These are phyloP conservation scores for Pherbina coryleti DNA, from an alignment of 2,888 invertebrate genomes.

Conservation along the genomic window DNA sequence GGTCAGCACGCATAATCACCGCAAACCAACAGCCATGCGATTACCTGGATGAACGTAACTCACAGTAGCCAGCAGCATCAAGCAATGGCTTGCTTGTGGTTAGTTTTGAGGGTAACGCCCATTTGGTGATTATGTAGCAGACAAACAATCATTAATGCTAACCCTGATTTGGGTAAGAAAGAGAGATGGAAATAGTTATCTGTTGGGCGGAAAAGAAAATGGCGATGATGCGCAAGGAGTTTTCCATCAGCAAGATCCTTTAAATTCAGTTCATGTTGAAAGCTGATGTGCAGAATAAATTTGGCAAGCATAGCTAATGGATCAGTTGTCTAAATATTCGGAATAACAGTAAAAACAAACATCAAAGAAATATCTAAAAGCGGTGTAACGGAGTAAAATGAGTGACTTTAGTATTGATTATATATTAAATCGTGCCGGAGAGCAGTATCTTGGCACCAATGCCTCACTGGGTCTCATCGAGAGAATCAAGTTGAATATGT, in stretches of 20 bases:
- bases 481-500: conserved; percentile 47
- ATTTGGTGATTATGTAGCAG: conserved; percentile 26
- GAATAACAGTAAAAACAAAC: not conserved
- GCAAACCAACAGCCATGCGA: not conserved
- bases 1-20: not conserved
- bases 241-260: conserved; percentile 48
- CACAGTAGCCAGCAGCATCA: not conserved
- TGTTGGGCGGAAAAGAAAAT: conserved; percentile 27
- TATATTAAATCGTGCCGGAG: conserved; percentile 73
- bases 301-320: conserved; percentile 43
- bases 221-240: conserved; percentile 1
- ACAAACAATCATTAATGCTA: not conserved
- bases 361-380: not conserved
- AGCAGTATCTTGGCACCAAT: conserved; percentile 63
- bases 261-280: conserved; percentile 54
- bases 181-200: not conserved
- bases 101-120: conserved; percentile 43
- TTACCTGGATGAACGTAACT: not conserved
- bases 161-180: not conserved
- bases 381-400: conserved; percentile 46
- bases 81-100: conserved; percentile 25
- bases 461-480: conserved; percentile 58
- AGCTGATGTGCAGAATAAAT: conserved; percentile 50
- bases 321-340: conserved; percentile 29
- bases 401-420: conserved; percentile 75